phyloP scores from a whole-genome alignment of 2,113 vertebrate species.

The Bubo scandiacus region DNA sequence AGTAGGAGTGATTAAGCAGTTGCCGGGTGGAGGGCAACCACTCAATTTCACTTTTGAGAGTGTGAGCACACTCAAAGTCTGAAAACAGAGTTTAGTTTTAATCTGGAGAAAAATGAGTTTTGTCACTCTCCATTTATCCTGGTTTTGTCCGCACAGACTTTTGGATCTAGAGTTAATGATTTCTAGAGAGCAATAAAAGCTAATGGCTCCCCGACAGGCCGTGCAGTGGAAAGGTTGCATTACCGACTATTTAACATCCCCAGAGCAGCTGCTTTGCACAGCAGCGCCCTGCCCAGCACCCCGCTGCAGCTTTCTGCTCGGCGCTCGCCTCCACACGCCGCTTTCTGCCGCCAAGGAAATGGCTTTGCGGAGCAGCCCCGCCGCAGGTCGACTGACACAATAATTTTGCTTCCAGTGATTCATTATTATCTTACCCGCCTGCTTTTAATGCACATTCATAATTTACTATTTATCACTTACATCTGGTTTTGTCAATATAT shows the following conservation, averaged over 20 bases:
- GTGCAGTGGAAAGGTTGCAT: rapidly evolving
- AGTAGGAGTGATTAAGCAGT: neutral
- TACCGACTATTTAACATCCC: neutral
- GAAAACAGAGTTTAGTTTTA: neutral
- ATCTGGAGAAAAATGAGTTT: neutral
- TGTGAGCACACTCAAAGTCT: neutral
- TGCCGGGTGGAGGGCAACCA: neutral
- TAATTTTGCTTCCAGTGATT: neutral
- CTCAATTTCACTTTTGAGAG: neutral
- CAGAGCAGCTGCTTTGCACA: no score
- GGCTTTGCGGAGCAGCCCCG: neutral
- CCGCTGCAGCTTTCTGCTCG: neutral
- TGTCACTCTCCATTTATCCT: neutral
- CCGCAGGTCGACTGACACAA: neutral
- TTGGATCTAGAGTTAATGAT: neutral
- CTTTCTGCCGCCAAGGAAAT: neutral
- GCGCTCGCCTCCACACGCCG: rapidly evolving
- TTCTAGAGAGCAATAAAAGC: neutral
- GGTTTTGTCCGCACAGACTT: neutral
- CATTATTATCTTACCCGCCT: no score
- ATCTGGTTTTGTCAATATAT: neutral
- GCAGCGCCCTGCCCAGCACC: rapidly evolving
- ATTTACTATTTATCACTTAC: neutral
- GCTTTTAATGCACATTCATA: rapidly evolving
- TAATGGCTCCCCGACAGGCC: neutral